Conservation (phyloP, 92 coral and sea anemone species). For the Paramuricea clavata region DNA sequence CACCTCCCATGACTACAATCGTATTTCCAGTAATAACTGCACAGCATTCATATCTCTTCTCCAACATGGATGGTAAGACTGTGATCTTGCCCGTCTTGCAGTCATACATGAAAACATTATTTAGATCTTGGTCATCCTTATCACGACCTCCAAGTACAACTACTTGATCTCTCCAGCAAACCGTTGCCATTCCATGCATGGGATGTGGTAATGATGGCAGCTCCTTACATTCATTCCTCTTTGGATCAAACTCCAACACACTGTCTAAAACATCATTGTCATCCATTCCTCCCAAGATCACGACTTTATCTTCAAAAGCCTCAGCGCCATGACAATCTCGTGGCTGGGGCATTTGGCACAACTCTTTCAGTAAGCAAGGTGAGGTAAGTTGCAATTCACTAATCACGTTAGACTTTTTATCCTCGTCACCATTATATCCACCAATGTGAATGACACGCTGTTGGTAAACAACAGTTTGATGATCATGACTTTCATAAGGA, state of each 20-base stretch:
- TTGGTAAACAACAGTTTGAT: slow-evolving; percentile 2
- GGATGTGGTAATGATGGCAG: slow-evolving; percentile 19
- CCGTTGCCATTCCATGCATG: not conserved
- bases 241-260: slow-evolving; percentile 8
- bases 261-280: not conserved
- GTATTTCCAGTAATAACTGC: slow-evolving; percentile 9
- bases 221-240: not conserved
- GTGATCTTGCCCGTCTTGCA: slow-evolving; percentile 9
- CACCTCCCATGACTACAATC: slow-evolving; percentile 9
- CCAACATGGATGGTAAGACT: slow-evolving; percentile 19
- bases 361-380: not conserved
- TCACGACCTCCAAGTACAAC: slow-evolving; percentile 6
- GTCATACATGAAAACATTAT: slow-evolving; percentile 7
- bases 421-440: not conserved
- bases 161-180: slow-evolving; percentile 11
- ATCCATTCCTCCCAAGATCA: not conserved
- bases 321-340: not conserved
- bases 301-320: not conserved
- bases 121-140: not conserved
- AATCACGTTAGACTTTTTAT: not conserved
- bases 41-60: not conserved
- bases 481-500: not conserved
- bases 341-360: not conserved
- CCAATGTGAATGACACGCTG: slow-evolving; percentile 8
- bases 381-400: not conserved